Conservation (phyloP, 2,113 vertebrate species). For the Spea multiplicata region DNA sequence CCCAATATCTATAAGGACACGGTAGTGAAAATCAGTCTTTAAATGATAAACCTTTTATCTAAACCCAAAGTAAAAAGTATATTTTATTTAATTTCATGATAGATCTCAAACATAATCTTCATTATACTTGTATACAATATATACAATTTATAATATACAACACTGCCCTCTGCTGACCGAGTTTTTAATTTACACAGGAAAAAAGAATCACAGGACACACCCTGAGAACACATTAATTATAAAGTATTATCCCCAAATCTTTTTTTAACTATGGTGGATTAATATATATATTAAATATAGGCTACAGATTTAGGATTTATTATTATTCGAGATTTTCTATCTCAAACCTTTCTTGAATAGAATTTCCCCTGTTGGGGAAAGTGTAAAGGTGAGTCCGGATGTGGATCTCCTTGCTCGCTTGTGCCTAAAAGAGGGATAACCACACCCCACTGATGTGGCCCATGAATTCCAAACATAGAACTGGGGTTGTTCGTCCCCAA, state of each 20-base stretch:
- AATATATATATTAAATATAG: no score
- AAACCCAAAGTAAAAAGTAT: neutral
- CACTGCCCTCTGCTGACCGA: constrained; percentile 12
- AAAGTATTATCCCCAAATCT: neutral
- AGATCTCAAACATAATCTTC: neutral
- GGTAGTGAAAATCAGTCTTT: neutral
- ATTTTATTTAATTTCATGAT: neutral
- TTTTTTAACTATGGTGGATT: neutral
- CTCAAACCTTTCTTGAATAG: no score
- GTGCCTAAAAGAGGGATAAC: no score
- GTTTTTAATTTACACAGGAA: neutral
- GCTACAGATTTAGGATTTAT: no score
- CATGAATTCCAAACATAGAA: no score
- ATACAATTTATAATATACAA: neutral
- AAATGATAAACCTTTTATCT: neutral
- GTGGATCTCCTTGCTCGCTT: no score
- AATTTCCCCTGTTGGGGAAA: no score
- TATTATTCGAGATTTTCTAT: no score
- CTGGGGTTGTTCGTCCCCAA: no score
- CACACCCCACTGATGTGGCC: no score
- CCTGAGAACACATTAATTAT: neutral
- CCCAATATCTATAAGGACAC: neutral
- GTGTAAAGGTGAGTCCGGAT: no score
- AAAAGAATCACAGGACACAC: neutral
- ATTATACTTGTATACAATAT: neutral